Evolutionary conservation across 2,797 vertebrate genomes (phyloP).

Genomic region (Parambassis ranga): DNA sequence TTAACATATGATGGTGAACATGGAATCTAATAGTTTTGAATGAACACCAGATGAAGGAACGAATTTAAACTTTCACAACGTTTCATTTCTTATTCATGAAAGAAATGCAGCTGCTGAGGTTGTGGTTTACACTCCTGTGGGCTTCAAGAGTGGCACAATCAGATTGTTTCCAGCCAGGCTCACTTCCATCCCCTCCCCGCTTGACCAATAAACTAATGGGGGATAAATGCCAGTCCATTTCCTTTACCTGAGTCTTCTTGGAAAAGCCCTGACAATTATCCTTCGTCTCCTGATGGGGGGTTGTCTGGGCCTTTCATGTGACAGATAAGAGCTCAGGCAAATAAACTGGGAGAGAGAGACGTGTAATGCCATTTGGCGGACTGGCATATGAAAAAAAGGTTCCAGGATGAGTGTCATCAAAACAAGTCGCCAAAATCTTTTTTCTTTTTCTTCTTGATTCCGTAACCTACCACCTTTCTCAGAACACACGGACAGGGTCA

Average conservation of each 20-base stretch:
- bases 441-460: conserved; percentile 4
- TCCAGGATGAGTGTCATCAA: conserved; percentile 66
- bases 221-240: conserved; percentile 73
- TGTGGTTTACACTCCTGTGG: conserved; percentile 11
- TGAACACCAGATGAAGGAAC: conserved; percentile 9
- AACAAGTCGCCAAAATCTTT: conserved; percentile 59
- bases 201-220: conserved; percentile 58
- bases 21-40: conserved; percentile 13
- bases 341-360: conserved; percentile 59
- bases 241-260: conserved; percentile 57
- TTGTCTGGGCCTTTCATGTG: conserved; percentile 80
- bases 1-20: conserved; percentile 18
- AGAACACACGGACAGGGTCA: conserved; percentile 31
- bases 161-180: conserved; percentile 32
- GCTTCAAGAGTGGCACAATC: conserved; percentile 12
- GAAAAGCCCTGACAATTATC: conserved; percentile 70
- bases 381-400: conserved; percentile 73
- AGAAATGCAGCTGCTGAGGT: conserved; percentile 30
- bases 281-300: conserved; percentile 62
- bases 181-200: conserved; percentile 19
- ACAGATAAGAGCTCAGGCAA: conserved; percentile 73
- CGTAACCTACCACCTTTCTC: neutral
- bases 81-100: conserved; percentile 34
- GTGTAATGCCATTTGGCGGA: conserved; percentile 69
- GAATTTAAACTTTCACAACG: conserved; percentile 20